Base-by-base conservation (phyloP, 2,113 vertebrate species). In the Pagrus major region DNA sequence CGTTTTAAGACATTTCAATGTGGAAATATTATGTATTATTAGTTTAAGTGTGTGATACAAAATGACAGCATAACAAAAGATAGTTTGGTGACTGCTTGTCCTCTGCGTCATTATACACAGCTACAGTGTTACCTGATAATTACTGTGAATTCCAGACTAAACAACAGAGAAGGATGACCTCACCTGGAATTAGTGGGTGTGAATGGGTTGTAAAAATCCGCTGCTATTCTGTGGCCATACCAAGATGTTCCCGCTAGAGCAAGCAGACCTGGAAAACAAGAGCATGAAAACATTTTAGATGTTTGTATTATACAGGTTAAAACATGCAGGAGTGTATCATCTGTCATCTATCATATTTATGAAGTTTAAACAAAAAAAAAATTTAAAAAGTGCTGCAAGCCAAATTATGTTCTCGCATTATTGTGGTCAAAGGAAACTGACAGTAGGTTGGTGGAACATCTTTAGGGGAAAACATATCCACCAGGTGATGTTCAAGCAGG, bases 181-280 rank as follows among this genome's bases (percentile, higher is more conserved):
- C 94, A 99, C 98, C 93, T 99, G 83, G 94, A 70, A 79, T 99
- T 99, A 84, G 96, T 96, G 0, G 98, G 97, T 6, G 97, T 97
- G 66, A 95, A 93, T 1, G 96, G 96, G 86, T 96, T 83, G 82
- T 98, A 98, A 77, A 99, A 99, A 1, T 96, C 95, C 54, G 91
- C 79, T 35, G 96, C 94, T 78, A 99, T 95, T 80, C 92, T 94
- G 81, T 97, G 88, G 31, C 96, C 98, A 0, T 96, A 99, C 97
- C 97, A 99, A 0, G 96, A 96, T 0, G 97, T 97, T 90, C 96
- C 98, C 58, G 96, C 90, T 84, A 99, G 89, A 0, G 94, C 90
- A 42, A 94, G 92, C 60, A 98, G 68, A 77, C 98, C 97, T 99
- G 90, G 1, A 89, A 4, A 49, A 71, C 63, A 64, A 2, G 8